Evolutionary conservation across 2,797 vertebrate genomes (phyloP).

Genomic region (Cacajao melanocephalus): DNA sequence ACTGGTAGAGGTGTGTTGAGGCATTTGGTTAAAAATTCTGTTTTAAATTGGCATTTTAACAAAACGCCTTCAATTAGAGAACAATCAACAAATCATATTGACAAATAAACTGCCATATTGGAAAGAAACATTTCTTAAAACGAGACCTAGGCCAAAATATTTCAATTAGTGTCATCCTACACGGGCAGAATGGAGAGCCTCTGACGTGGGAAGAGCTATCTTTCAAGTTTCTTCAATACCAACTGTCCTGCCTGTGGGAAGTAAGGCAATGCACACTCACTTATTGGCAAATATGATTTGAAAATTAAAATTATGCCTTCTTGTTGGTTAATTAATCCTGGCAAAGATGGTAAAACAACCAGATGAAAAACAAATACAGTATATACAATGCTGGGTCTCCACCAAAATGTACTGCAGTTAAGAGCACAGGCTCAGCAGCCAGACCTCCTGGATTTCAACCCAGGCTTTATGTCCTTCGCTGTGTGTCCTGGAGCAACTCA

Average conservation of each 20-base stretch:
- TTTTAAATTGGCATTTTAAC: neutral
- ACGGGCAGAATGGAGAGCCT: neutral
- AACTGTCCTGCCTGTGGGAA: neutral
- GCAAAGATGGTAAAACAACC: neutral
- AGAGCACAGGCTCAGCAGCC: neutral
- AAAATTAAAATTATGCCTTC: neutral
- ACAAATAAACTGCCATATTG: neutral
- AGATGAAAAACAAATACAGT: neutral
- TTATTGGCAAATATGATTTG: neutral
- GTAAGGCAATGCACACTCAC: no score
- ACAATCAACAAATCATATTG: neutral
- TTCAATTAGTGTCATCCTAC: neutral
- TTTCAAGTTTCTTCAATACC: neutral
- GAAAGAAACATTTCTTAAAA: conserved; percentile 11
- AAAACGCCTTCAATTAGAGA: neutral
- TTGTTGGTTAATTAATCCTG: neutral
- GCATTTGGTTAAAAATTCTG: neutral
- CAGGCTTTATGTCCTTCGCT: neutral
- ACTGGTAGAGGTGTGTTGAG: neutral
- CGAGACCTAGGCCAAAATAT: neutral
- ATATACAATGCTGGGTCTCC: no score
- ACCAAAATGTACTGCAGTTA: neutral
- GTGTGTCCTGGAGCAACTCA: neutral
- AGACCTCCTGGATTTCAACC: neutral
- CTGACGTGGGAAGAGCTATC: neutral